Percentiles rank a stretch among this genome's conserved stretches.
Conservation (phyloP, 1,140 invertebrate genomes). For the Aradophagus sp. region DNA sequence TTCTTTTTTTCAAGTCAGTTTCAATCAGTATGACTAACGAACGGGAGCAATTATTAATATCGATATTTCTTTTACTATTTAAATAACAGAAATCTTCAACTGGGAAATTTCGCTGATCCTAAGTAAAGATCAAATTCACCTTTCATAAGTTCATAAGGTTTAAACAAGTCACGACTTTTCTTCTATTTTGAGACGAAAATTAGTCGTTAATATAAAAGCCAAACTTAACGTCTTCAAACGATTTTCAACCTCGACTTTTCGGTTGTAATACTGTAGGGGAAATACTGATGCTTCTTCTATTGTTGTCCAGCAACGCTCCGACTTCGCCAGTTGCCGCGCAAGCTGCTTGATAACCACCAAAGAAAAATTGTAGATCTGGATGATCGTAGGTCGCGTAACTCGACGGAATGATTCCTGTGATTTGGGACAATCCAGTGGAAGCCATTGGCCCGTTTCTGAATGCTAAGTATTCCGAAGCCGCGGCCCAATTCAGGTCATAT, state of each 20-base stretch:
- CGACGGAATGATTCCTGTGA: conserved; percentile 79
- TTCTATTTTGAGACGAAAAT: no score
- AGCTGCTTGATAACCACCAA: conserved; percentile 79
- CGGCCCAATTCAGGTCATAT: conserved; percentile 78
- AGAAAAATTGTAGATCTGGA: conserved; percentile 82
- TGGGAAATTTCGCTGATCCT: neutral
- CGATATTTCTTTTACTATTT: no score
- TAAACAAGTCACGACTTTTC: no score
- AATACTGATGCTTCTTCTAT: conserved; percentile 75
- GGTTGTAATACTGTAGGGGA: conserved; percentile 75
- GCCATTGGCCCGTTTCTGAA: conserved; percentile 78
- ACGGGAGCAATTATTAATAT: no score
- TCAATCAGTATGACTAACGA: no score
- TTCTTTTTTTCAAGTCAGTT: no score
- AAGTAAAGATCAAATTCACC: neutral
- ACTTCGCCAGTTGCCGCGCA: conserved; percentile 77
- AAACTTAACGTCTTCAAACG: neutral
- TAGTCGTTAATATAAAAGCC: no score
- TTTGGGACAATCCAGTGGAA: conserved; percentile 78
- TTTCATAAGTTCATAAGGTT: no score
- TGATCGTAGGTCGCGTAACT: conserved; percentile 76
- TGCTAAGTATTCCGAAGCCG: conserved; percentile 78
- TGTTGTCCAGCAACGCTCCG: conserved; percentile 76
- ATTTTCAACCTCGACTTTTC: conserved; percentile 72
- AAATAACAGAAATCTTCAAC: neutral